Evolutionary conservation across 2,797 vertebrate species (phyloP).

Genomic region (Molossus molossus): DNA sequence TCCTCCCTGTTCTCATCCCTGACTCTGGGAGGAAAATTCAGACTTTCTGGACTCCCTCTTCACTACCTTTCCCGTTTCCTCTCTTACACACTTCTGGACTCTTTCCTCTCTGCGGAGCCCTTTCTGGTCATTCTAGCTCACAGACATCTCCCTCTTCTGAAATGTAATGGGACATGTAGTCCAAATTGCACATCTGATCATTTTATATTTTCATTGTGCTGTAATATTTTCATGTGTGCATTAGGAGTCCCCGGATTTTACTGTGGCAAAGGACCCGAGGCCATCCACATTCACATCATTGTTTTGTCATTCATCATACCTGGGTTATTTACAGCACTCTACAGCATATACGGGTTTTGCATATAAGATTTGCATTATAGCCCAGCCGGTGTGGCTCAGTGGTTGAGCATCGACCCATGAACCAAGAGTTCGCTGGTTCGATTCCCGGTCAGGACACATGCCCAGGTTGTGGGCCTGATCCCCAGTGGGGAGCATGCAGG

Average conservation of each 20-base stretch:
- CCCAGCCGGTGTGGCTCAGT: too few relatives aligned
- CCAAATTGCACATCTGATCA: background rate
- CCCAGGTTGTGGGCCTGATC: too few relatives aligned
- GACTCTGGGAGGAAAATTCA: background rate
- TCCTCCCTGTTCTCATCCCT: background rate
- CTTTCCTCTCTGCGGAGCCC: background rate
- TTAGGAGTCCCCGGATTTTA: constrained; percentile 30
- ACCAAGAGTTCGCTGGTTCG: too few relatives aligned
- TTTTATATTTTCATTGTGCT: constrained; percentile 10
- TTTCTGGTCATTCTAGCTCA: background rate
- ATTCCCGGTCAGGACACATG: too few relatives aligned
- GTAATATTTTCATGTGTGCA: constrained; percentile 45
- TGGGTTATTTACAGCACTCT: constrained; percentile 33
- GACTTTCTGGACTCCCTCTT: background rate
- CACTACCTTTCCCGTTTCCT: background rate
- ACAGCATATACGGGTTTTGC: background rate
- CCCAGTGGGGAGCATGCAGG: too few relatives aligned
- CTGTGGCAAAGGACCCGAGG: background rate
- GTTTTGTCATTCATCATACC: constrained; percentile 39
- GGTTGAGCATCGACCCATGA: too few relatives aligned
- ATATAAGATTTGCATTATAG: background rate
- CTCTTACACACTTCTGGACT: background rate
- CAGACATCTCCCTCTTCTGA: background rate
- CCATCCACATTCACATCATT: constrained; percentile 15
- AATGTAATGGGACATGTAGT: background rate